Evolutionary conservation across 2,113 vertebrate species (phyloP).

Genomic region (Amazona guildingii): DNA sequence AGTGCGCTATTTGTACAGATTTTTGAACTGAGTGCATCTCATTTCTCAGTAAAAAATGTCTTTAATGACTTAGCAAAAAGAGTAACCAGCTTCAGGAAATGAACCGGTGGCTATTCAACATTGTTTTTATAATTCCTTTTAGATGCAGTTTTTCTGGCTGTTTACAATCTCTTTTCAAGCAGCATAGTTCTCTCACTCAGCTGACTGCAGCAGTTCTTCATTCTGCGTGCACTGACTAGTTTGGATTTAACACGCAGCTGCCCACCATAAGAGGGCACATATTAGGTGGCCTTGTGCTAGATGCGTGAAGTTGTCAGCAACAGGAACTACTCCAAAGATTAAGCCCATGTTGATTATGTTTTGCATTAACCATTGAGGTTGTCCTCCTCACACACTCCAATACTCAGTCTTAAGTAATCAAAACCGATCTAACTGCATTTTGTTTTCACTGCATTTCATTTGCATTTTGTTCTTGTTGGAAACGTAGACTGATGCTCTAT

Average conservation of each 20-base stretch:
- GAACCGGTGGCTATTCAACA: background rate
- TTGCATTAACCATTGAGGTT: background rate
- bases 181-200: background rate
- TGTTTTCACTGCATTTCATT: background rate
- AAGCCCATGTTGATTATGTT: background rate
- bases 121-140: background rate
- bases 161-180: background rate
- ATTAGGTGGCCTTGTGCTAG: background rate
- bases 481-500: background rate
- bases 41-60: background rate
- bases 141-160: background rate
- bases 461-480: background rate
- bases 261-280: background rate
- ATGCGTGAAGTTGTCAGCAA: background rate
- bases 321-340: background rate
- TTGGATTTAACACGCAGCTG: background rate
- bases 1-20: background rate
- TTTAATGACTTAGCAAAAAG: background rate
- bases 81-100: background rate
- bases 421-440: background rate
- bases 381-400: background rate
- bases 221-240: background rate
- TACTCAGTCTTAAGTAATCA: background rate
- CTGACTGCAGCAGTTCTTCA: background rate
- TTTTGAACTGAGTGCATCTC: background rate